Conservation (phyloP, 2,797 vertebrate genomes). For the Phylloscopus collybita region DNA sequence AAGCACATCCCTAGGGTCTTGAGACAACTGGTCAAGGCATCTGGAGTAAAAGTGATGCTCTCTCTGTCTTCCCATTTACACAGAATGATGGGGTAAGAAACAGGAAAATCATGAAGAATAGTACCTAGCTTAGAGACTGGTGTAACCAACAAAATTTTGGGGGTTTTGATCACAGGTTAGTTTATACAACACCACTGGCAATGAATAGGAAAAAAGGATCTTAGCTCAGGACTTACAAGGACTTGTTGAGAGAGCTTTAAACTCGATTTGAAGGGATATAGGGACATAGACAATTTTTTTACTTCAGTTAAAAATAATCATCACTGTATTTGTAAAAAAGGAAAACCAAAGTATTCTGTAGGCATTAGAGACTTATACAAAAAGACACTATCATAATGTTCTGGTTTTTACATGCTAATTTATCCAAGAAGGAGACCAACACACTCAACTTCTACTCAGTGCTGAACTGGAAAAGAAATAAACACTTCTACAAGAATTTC, state of each 20-base stretch:
- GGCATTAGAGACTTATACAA: not conserved
- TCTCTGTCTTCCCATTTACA: not conserved
- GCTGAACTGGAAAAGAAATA: not conserved
- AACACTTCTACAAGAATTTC: not conserved
- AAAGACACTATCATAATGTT: not conserved
- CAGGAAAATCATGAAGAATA: not conserved
- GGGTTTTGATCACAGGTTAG: not conserved
- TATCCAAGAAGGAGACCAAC: not conserved
- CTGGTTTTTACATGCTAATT: not conserved
- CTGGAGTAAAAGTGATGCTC: not conserved
- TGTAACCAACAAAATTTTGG: not conserved
- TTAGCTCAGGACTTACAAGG: not conserved
- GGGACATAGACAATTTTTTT: not conserved
- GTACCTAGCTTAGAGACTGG: not conserved
- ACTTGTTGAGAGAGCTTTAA: not conserved
- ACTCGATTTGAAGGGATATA: fast-evolving
- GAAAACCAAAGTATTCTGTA: not conserved
- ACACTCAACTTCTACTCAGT: not conserved
- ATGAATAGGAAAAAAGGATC: not conserved
- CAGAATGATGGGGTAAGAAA: not conserved
- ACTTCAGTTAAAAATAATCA: not conserved
- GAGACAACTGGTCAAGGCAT: not conserved
- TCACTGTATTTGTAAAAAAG: not conserved
- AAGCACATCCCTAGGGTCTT: not conserved
- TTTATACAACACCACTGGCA: not conserved